Evolutionary conservation across 1,140 invertebrate species (phyloP).

Genomic region (Psilanteris sp.): DNA sequence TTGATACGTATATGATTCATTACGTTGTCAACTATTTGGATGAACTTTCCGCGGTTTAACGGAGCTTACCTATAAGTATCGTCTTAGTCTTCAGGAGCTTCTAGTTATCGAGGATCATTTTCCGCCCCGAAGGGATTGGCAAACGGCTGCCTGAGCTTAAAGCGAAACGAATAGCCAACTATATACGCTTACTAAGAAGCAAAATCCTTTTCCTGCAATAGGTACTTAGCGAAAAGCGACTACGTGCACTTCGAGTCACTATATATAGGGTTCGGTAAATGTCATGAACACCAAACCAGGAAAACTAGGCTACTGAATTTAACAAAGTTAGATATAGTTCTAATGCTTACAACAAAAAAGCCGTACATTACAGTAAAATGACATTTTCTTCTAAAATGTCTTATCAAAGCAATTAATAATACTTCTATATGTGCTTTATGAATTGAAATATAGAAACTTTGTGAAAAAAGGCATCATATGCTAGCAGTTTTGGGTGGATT

Average conservation of each 20-base stretch:
- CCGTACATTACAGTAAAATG: constrained; percentile 10
- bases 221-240: constrained; percentile 59
- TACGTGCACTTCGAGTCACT: constrained; percentile 18
- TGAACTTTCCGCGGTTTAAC: constrained; percentile 59
- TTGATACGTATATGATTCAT: constrained; percentile 45
- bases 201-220: constrained; percentile 70
- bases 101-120: constrained; percentile 77
- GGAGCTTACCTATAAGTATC: constrained; percentile 65
- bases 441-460: too few relatives aligned
- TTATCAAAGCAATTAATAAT: too few relatives aligned
- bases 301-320: not conserved
- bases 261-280: constrained; percentile 24
- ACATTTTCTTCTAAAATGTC: constrained; percentile 13
- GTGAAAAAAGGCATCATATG: too few relatives aligned
- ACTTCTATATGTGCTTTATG: too few relatives aligned
- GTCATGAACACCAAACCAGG: constrained; percentile 30
- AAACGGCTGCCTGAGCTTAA: constrained; percentile 69
- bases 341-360: constrained; percentile 25
- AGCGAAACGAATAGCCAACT: constrained; percentile 75
- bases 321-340: constrained; percentile 4
- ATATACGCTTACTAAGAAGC: constrained; percentile 71
- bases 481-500: too few relatives aligned
- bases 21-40: constrained; percentile 28
- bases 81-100: constrained; percentile 64
- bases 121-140: constrained; percentile 69